These are phyloP conservation scores for Falcunculus frontatus DNA, from an alignment of 2,113 vertebrate genomes.

Conservation along the genomic window DNA sequence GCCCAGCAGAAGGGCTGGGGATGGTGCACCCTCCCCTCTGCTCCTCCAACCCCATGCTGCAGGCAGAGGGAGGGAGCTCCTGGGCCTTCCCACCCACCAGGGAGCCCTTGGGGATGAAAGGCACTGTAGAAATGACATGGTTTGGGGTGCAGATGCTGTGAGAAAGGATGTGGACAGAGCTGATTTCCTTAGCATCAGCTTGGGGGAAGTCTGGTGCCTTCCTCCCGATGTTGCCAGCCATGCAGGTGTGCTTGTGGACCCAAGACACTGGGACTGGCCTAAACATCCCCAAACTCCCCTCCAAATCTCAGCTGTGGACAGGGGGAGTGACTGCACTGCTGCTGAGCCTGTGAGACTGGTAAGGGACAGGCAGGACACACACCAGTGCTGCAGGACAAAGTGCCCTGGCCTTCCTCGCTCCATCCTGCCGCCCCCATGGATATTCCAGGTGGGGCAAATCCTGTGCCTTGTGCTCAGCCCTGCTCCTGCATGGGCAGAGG, in stretches of 20 bases:
- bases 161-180: neutral
- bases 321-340: neutral
- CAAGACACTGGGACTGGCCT: neutral
- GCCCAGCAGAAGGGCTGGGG: neutral
- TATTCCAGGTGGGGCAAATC: slow-evolving; percentile 18
- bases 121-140: neutral
- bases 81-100: neutral
- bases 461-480: neutral
- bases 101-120: neutral
- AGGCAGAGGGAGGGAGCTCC: neutral
- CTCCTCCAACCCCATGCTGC: neutral
- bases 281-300: neutral
- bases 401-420: neutral
- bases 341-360: neutral
- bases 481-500: rapidly evolving
- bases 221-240: neutral
- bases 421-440: neutral
- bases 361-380: neutral
- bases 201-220: neutral
- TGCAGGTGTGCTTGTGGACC: neutral
- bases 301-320: neutral
- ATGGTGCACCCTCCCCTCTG: neutral
- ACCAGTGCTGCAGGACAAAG: neutral
- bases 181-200: neutral
- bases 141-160: neutral